phyloP scores from a whole-genome alignment of 2,113 vertebrate species.

The Talpa occidentalis region DNA sequence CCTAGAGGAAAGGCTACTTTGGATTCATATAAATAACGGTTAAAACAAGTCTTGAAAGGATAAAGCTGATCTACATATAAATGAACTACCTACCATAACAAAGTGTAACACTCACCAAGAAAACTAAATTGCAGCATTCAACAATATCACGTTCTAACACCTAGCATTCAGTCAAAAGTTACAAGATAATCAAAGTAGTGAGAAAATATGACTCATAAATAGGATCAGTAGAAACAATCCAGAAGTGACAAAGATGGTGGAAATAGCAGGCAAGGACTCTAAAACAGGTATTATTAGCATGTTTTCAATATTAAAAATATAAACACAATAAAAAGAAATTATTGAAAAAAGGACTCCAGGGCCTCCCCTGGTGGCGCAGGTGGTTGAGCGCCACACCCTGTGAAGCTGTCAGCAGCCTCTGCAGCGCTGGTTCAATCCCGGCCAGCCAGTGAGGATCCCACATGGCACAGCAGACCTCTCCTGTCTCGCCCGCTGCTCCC shows the following conservation, averaged over 20 bases:
- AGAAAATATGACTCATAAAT: not conserved
- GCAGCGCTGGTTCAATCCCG: too few relatives aligned
- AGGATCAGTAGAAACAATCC: not conserved
- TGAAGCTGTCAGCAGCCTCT: too few relatives aligned
- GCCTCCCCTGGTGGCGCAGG: too few relatives aligned
- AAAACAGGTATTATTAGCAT: not conserved
- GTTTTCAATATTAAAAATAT: not conserved
- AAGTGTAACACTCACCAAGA: not conserved
- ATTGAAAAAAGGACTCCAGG: too few relatives aligned
- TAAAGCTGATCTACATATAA: not conserved
- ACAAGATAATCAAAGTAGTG: constrained; percentile 16
- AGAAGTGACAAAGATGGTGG: not conserved
- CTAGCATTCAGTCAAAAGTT: constrained; percentile 1
- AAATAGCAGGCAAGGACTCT: not conserved
- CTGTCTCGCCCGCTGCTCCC: too few relatives aligned
- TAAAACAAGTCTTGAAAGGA: constrained; percentile 12
- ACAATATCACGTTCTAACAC: constrained; percentile 33
- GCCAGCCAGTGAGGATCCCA: too few relatives aligned
- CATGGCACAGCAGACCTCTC: too few relatives aligned
- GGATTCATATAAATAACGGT: not conserved
- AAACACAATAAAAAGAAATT: not conserved
- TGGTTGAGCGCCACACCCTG: too few relatives aligned
- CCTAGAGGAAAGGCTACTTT: not conserved
- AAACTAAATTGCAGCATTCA: not conserved
- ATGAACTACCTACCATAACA: not conserved